Conservation (phyloP, 2,113 vertebrate species). For the Cisticola juncidis region DNA sequence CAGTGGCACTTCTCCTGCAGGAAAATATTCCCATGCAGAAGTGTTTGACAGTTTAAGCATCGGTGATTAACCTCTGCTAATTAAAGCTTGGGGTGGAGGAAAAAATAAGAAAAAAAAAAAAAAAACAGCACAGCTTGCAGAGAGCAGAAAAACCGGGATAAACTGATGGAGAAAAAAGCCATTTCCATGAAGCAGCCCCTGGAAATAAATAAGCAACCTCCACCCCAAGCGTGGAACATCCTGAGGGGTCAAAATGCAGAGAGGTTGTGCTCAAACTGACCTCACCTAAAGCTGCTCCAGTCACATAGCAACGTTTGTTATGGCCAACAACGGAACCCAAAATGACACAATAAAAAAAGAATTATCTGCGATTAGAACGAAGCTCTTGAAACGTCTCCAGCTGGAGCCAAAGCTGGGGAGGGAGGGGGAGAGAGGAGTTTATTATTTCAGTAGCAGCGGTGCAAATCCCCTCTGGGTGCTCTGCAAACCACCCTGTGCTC, state of each 20-base stretch:
- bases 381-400: conserved; percentile 65
- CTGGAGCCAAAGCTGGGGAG: conserved; percentile 64
- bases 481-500: conserved; percentile 59
- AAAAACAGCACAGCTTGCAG: neutral
- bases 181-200: neutral
- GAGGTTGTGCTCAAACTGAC: neutral
- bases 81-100: neutral
- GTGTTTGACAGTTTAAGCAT: neutral
- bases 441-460: conserved; percentile 83
- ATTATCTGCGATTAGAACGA: conserved; percentile 75
- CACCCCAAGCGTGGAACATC: neutral
- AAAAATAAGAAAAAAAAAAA: neutral
- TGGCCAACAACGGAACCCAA: conserved; percentile 64
- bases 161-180: neutral
- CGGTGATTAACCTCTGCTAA: conserved; percentile 29
- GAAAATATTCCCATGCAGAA: neutral
- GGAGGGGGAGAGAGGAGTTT: conserved; percentile 63
- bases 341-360: conserved; percentile 76
- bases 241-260: conserved; percentile 1
- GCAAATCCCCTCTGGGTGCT: conserved; percentile 78
- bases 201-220: neutral
- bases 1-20: neutral
- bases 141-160: neutral
- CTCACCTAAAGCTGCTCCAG: neutral
- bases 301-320: conserved; percentile 66